Conservation (phyloP, 1,140 invertebrate species). For the Oncopeltus fasciatus region DNA sequence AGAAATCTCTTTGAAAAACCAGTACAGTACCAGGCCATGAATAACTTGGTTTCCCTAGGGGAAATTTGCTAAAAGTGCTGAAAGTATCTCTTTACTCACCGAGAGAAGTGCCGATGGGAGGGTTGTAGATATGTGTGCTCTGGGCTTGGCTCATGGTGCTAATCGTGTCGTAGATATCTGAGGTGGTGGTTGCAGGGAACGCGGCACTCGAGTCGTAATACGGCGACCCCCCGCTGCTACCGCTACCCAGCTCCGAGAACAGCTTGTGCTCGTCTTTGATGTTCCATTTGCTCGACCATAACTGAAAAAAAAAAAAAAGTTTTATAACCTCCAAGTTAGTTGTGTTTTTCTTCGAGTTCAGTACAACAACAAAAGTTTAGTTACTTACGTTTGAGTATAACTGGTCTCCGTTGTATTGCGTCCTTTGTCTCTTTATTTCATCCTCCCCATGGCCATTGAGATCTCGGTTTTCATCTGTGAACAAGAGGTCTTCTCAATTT, state of each 20-base stretch:
- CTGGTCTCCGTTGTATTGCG: constrained; percentile 78
- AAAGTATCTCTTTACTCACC: constrained; percentile 36
- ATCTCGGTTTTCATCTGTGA: constrained; percentile 71
- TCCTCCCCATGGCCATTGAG: constrained; percentile 64
- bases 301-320: constrained; percentile 41
- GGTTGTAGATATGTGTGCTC: constrained; percentile 49
- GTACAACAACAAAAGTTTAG: too few relatives aligned
- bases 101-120: constrained; percentile 53
- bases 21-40: too few relatives aligned
- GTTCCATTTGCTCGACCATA: constrained; percentile 75
- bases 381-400: constrained; percentile 71
- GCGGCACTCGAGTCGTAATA: constrained; percentile 47
- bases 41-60: too few relatives aligned
- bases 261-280: constrained; percentile 78
- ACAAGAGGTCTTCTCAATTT: too few relatives aligned
- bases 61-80: background rate
- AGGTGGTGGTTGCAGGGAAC: constrained; percentile 40
- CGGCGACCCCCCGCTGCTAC: constrained; percentile 29
- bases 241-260: constrained; percentile 56
- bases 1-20: too few relatives aligned
- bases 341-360: too few relatives aligned
- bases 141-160: constrained; percentile 56
- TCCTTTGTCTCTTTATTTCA: constrained; percentile 68
- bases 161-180: constrained; percentile 58
- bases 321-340: too few relatives aligned